Evolutionary conservation across 2,797 vertebrate genomes (phyloP).

Genomic region (Leptodactylus fallax): DNA sequence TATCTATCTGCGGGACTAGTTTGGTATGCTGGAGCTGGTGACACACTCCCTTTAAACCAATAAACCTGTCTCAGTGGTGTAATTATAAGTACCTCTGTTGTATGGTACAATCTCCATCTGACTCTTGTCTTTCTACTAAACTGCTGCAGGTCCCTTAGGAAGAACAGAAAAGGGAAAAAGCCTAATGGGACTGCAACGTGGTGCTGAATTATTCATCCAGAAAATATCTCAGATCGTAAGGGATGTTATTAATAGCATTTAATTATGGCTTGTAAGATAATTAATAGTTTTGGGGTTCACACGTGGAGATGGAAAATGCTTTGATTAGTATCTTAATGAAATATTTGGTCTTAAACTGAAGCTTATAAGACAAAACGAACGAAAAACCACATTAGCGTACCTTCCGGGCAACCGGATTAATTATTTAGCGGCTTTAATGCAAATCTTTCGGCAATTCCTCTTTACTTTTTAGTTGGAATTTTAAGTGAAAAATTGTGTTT

Average conservation of each 20-base stretch:
- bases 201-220: conserved; percentile 26
- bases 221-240: neutral
- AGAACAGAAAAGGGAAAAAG: neutral
- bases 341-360: conserved; percentile 32
- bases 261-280: conserved; percentile 37
- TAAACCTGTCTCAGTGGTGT: no score
- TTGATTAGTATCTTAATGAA: conserved; percentile 40
- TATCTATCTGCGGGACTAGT: no score
- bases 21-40: no score
- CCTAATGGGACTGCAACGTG: neutral
- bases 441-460: neutral
- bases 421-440: conserved; percentile 21
- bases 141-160: no score
- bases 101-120: no score
- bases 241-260: conserved; percentile 41
- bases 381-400: neutral
- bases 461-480: neutral
- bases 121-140: no score
- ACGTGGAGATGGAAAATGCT: conserved; percentile 1
- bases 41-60: no score
- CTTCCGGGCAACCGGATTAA: conserved; percentile 29
- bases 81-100: no score
- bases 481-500: conserved; percentile 22
- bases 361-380: conserved; percentile 9
- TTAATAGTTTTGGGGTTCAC: conserved; percentile 20